phyloP scores from a whole-genome alignment of 1,140 invertebrate species.

The Archivesica marissinica region DNA sequence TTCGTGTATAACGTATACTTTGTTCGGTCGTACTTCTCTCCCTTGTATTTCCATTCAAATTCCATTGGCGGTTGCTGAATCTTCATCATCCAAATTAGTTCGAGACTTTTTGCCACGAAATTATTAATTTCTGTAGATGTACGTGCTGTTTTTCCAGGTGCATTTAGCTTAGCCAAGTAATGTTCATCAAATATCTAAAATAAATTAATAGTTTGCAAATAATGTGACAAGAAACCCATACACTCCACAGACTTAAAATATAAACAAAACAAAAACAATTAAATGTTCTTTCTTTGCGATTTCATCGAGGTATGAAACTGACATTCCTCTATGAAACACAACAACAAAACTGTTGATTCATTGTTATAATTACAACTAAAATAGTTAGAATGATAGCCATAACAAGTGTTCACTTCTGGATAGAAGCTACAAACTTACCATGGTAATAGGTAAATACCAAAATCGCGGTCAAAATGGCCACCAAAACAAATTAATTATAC shows the following conservation, averaged over 20 bases:
- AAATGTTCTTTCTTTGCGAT: not conserved
- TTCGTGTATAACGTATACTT: constrained; percentile 47
- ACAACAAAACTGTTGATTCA: not conserved
- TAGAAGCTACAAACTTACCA: no score
- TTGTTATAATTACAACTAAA: no score
- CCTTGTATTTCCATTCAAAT: not conserved
- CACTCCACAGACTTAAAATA: not conserved
- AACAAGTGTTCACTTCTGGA: no score
- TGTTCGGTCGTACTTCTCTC: not conserved
- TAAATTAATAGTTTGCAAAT: not conserved
- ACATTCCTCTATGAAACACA: not conserved
- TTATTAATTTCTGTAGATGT: not conserved
- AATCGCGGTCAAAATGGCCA: no score
- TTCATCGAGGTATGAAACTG: not conserved
- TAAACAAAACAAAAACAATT: not conserved
- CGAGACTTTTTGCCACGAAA: not conserved
- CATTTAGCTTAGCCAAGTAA: not conserved
- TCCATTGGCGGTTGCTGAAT: constrained; percentile 38
- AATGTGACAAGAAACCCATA: not conserved
- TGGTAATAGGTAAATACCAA: no score
- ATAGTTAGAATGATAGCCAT: no score
- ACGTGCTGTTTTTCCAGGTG: not conserved
- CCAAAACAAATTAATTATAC: no score
- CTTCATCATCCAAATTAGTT: constrained; percentile 52
- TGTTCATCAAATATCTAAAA: constrained; percentile 18